Evolutionary conservation across 2,113 vertebrate species (phyloP).

Genomic region (Scortum barcoo): DNA sequence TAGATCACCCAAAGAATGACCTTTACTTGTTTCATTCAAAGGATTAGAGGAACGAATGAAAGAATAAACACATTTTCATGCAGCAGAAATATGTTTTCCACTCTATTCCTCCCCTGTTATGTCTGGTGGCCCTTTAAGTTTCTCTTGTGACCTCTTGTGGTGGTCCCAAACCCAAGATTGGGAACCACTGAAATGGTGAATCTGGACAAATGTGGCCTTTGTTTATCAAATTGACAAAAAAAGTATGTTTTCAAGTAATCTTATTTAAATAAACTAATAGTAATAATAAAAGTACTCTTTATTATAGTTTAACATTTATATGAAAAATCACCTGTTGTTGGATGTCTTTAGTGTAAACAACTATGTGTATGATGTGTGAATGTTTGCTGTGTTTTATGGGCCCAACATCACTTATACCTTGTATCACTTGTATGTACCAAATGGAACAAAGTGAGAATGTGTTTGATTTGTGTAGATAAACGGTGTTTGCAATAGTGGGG

Average conservation of each 20-base stretch:
- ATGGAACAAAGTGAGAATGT: slow-evolving; percentile 40
- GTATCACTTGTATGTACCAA: slow-evolving; percentile 36
- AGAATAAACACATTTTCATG: not conserved
- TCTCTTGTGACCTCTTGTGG: not conserved
- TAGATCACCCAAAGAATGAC: not conserved
- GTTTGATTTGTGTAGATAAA: slow-evolving; percentile 10
- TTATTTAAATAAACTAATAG: not conserved
- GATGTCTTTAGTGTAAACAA: slow-evolving; percentile 18
- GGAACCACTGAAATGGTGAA: not conserved
- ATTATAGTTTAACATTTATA: not conserved
- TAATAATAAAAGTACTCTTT: too few relatives aligned
- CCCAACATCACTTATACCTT: slow-evolving; percentile 69
- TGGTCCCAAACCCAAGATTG: not conserved
- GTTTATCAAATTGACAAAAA: not conserved
- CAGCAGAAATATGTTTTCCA: not conserved
- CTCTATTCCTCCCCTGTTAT: not conserved
- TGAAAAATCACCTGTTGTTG: slow-evolving; percentile 4
- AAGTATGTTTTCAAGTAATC: not conserved
- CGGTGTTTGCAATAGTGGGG: not conserved
- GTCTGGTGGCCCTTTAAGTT: not conserved
- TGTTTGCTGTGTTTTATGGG: slow-evolving; percentile 71
- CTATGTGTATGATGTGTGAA: slow-evolving; percentile 50
- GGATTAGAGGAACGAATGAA: not conserved
- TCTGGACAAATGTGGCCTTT: not conserved
- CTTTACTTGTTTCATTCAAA: not conserved